phyloP scores from a whole-genome alignment of 2,888 invertebrate genomes.

The Gandaritis pyraliata region DNA sequence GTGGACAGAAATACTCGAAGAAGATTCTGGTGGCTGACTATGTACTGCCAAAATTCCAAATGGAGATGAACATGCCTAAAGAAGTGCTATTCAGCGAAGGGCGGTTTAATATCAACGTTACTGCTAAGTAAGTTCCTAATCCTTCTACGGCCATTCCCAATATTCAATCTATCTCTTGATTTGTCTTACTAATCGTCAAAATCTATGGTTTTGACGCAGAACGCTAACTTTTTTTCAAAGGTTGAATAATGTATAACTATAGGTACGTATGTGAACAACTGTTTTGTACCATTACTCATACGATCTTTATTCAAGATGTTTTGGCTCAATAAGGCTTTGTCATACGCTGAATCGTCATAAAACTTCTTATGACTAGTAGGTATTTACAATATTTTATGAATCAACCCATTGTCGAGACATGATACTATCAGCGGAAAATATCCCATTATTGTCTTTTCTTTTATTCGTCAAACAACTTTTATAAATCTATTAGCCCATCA shows the following conservation, averaged over 20 bases:
- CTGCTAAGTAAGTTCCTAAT: constrained; percentile 89
- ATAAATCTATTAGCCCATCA: constrained; percentile 24
- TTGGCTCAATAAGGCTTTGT: constrained; percentile 15
- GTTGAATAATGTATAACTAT: neutral
- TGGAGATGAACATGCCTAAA: constrained; percentile 91
- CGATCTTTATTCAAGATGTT: constrained; percentile 16
- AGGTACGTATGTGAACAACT: constrained; percentile 5
- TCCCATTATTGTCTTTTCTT: constrained; percentile 23
- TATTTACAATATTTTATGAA: constrained; percentile 19
- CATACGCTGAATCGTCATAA: constrained; percentile 10
- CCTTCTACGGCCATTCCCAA: neutral
- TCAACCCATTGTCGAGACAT: constrained; percentile 14
- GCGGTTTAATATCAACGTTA: constrained; percentile 90
- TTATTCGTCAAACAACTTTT: neutral
- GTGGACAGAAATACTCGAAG: constrained; percentile 87
- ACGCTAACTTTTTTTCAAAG: no score
- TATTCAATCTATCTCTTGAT: neutral
- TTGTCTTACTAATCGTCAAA: no score
- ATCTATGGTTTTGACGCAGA: no score
- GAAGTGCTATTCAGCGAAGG: constrained; percentile 93
- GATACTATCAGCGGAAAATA: constrained; percentile 12
- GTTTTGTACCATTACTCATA: constrained; percentile 15
- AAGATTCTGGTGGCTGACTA: constrained; percentile 94
- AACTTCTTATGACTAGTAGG: neutral
- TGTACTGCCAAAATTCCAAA: constrained; percentile 96